Percentiles rank a stretch among this genome's conserved stretches.
These are phyloP conservation scores for Lucilia cuprina DNA, from an alignment of 1,140 invertebrate species.

Conservation along the genomic window DNA sequence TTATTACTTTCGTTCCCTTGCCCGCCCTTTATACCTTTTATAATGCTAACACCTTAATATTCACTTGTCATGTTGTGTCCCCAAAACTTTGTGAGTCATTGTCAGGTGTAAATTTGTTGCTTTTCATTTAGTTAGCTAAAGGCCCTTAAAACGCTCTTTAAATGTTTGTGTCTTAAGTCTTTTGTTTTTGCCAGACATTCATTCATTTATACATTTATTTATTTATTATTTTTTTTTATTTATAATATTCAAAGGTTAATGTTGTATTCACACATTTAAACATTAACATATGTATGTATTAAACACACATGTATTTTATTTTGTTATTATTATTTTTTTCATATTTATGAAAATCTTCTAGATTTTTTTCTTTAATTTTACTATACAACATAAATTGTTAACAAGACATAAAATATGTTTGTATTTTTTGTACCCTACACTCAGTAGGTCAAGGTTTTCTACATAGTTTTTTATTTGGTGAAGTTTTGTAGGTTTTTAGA, in stretches of 20 bases:
- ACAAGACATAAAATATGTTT: neutral
- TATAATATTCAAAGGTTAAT: slow-evolving; percentile 9
- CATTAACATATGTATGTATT: neutral
- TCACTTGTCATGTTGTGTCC: neutral
- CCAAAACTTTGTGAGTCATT: neutral
- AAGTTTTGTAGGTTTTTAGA: too few relatives aligned
- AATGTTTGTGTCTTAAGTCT: neutral
- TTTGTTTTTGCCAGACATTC: neutral
- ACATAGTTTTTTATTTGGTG: neutral
- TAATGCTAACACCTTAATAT: neutral
- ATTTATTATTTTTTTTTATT: neutral
- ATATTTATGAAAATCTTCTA: neutral
- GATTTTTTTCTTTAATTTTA: neutral
- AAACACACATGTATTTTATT: neutral
- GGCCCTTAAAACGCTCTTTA: neutral
- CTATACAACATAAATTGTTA: too few relatives aligned
- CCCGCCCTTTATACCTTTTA: neutral
- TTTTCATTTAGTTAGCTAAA: neutral
- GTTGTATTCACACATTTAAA: neutral
- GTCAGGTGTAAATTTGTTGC: neutral
- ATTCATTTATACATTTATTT: neutral
- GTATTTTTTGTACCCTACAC: neutral
- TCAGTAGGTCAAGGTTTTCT: slow-evolving; percentile 7
- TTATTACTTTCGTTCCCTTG: neutral
- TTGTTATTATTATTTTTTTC: neutral